Conservation (phyloP, 2,888 invertebrate species). For the Oscheius sp. region DNA sequence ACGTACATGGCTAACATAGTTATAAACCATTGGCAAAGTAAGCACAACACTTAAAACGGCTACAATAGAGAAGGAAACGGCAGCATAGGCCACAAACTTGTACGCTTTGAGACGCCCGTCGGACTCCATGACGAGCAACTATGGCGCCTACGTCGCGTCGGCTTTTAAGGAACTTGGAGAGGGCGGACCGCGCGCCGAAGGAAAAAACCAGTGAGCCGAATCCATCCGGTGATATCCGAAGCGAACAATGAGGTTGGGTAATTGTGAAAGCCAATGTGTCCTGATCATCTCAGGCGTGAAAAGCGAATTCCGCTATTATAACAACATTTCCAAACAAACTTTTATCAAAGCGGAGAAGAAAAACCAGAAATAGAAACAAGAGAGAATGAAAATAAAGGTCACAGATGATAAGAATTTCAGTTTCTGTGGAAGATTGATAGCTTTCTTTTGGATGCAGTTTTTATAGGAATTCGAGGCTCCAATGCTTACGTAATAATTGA, state of each 20-base stretch:
- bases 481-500: too few relatives aligned
- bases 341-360: too few relatives aligned
- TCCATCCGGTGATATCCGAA: slow-evolving; percentile 26
- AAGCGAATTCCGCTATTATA: not conserved
- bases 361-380: too few relatives aligned
- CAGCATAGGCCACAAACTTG: slow-evolving; percentile 62
- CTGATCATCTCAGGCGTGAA: not conserved
- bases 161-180: slow-evolving; percentile 26
- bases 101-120: slow-evolving; percentile 61
- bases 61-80: slow-evolving; percentile 59
- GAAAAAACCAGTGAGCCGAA: slow-evolving; percentile 28
- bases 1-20: slow-evolving; percentile 52
- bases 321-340: too few relatives aligned
- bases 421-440: too few relatives aligned
- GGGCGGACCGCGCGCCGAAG: slow-evolving; percentile 23
- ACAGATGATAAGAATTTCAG: too few relatives aligned
- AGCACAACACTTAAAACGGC: slow-evolving; percentile 58
- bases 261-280: slow-evolving; percentile 6
- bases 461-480: too few relatives aligned
- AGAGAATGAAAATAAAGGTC: too few relatives aligned
- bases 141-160: not conserved
- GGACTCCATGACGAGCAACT: slow-evolving; percentile 38
- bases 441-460: too few relatives aligned
- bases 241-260: slow-evolving; percentile 25
- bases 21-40: slow-evolving; percentile 62